Base-by-base conservation (phyloP, 2,888 invertebrate species). In the Alviniconcha strummeri region DNA sequence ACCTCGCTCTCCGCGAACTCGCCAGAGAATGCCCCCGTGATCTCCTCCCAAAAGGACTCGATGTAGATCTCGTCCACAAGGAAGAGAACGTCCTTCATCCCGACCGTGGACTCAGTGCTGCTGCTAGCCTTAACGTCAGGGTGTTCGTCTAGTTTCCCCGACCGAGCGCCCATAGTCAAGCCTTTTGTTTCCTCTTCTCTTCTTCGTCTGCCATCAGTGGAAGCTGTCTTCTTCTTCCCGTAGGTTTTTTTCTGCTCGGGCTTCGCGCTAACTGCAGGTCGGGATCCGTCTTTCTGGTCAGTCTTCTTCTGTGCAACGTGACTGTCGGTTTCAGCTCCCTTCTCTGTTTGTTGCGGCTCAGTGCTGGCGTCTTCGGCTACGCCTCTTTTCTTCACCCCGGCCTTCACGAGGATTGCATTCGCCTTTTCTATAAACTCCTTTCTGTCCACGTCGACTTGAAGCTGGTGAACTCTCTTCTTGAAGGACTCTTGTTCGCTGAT, bases 21-120 rank as follows among this genome's bases (percentile, higher is more conserved):
- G 36, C 69, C 15, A 0, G 71, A 56, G 69, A 86, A 57, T 5
- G 78, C 55, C 1, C 52, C 9, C 72, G 72, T 74, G 7, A 86
- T 82, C 4, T 72, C 55, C 9, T 75, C 19, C 84, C 86, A 86
- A 74, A 82, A 85, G 5, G 55, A 55, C 19, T 84, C 56, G 6
- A 84, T 72, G 69, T 84, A 83, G 9, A 85, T 82, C 55, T 86
- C 86, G 77, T 86, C 86, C 8, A 86, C 84, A 7, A 86, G 57
- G 64, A 86, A 86, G 82, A 86, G 55, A 9, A 85, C 79, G 36
- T 11, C 2, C 17, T 78, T 78, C 64, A 64, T 36, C 36, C 36
- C 36, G 36, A 36, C 36, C 36, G 36, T 36, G 36, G 36, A 36
- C 36, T 36, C 1, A 36, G 36, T 36, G 36, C 36, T 36, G 36